phyloP scores from a whole-genome alignment of 2,888 invertebrate genomes.

The Aspidiotus rigidus region DNA sequence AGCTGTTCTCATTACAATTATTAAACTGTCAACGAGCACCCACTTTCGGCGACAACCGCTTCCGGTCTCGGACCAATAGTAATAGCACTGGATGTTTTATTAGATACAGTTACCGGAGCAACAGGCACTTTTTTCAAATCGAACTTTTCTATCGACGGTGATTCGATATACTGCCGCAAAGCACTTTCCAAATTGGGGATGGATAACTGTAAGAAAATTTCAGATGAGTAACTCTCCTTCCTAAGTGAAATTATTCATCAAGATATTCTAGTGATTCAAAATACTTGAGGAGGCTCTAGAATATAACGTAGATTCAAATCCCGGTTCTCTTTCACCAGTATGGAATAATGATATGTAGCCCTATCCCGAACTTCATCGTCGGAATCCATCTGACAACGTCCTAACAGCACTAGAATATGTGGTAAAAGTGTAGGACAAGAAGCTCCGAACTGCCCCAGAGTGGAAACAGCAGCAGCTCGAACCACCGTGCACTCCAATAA shows the following conservation, averaged over 20 bases:
- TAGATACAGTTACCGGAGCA: conserved; percentile 3
- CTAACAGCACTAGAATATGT: conserved; percentile 71
- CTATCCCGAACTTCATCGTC: conserved; percentile 98
- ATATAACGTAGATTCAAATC: conserved; percentile 68
- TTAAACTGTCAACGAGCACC: too few species aligned
- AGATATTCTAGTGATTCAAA: conserved; percentile 1
- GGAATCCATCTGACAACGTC: conserved; percentile 86
- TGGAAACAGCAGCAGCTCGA: conserved; percentile 92
- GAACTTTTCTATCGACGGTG: conserved; percentile 64
- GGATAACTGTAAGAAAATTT: conserved; percentile 52
- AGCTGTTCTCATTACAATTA: too few species aligned
- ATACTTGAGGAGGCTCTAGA: conserved; percentile 57
- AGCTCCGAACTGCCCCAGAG: conserved; percentile 95
- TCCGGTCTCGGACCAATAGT: neutral
- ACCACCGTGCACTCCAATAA: conserved; percentile 94
- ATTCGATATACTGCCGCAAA: conserved; percentile 68
- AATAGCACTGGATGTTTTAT: neutral
- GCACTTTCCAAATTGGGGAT: conserved; percentile 81
- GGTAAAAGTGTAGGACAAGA: conserved; percentile 78
- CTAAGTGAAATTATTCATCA: neutral
- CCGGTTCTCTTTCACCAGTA: conserved; percentile 62
- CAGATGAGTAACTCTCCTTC: neutral
- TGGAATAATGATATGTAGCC: conserved; percentile 88
- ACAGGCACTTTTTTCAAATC: conserved; percentile 74
- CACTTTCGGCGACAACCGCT: neutral